Evolutionary conservation across 2,113 vertebrate species (phyloP), one percentile per base, ranked within the genome.

Genomic region (Lota lota): DNA sequence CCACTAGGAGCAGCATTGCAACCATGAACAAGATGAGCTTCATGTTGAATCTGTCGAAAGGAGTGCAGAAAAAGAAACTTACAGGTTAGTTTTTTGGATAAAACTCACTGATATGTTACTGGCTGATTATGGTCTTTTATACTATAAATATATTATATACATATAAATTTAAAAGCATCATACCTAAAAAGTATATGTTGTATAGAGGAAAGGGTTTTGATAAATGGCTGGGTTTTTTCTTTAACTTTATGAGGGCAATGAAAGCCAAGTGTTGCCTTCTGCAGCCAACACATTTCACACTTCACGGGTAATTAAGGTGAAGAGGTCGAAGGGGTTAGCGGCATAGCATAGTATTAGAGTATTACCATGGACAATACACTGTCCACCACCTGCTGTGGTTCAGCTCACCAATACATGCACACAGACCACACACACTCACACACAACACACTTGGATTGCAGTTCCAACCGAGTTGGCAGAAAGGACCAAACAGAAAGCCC

Each of bases 1-100:
- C 74, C 65, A 92, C 74, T 64, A 95, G 86, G 85, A 92, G 79
- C 83, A 93, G 70, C 21, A 84, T 66, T 64, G 77, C 47, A 40
- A 76, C 54, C 1, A 68, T 51, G 68, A 84, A 63, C 64, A 89
- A 66, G 62, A 86, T 22, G 68, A 84, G 73, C 79, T 80, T 90
- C 90, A 89, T 89, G 73, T 64, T 83, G 16, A 15, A 40, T 70
- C 92, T 93, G 82, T 33, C 17, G 72, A 20, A 68, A 63, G 22
- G 59, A 74, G 24, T 64, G 61, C 53, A 61, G 64, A 77, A 0
- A 56, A 75, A 47, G 36, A 0, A 19, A 3, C 36, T 24, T 60
- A 19, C 8, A 24, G 24, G 2, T 33, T 47, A 47, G 6, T 10
- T 47, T 47, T 47, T 47, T 10, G 8, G 40, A 47, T 47, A 47